Evolutionary conservation across 2,113 vertebrate species (phyloP), one percentile per base, ranked within the genome.

Genomic region (Tragelaphus buxtoni): DNA sequence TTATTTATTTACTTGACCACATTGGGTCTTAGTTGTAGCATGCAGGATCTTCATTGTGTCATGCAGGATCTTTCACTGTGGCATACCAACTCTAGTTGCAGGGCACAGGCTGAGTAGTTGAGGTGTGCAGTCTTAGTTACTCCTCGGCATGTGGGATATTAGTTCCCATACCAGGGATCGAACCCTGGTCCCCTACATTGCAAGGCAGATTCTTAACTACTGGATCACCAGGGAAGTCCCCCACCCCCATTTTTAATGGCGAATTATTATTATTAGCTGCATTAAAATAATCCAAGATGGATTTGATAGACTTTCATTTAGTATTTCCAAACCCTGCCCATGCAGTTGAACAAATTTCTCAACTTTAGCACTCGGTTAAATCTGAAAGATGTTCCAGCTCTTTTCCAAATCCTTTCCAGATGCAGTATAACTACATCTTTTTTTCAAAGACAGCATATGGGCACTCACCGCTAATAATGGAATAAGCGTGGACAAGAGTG

Each of bases 201-300:
- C 35, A 72, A 39, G 65, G 65, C 65, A 72, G 18, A 72, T 39
- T 72, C 65, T 72, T 72, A 72, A 72, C 65, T 35, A 39, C 65
- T 39, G 65, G 65, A 72, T 35, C 35, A 72, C 65, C 18, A 39
- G 20, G 18, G n/a, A 72, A 72, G 18, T 72, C 65, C 65, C 65
- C 35, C 35, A 72, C 35, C 35, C 20, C 65, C n/a, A 72, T 94
- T 93, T 96, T 92, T 53, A 94, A 86, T 82, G 39, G 93, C 65
- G 30, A n/a, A 76, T 91, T 91, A 56, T 90, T 85, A 51, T 76
- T 94, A 91, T 58, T 95, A 94, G 55, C 28, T 94, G 24, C 30
- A 79, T 93, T 92, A 49, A 90, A 77, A 89, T 93, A 80, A 96
- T 11, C 39, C 65, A 72, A 72, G 20, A 39, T 94, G 24, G 20